These are phyloP conservation scores for Proterorhinus semilunaris DNA, from an alignment of 2,113 vertebrate genomes.

Conservation along the genomic window DNA sequence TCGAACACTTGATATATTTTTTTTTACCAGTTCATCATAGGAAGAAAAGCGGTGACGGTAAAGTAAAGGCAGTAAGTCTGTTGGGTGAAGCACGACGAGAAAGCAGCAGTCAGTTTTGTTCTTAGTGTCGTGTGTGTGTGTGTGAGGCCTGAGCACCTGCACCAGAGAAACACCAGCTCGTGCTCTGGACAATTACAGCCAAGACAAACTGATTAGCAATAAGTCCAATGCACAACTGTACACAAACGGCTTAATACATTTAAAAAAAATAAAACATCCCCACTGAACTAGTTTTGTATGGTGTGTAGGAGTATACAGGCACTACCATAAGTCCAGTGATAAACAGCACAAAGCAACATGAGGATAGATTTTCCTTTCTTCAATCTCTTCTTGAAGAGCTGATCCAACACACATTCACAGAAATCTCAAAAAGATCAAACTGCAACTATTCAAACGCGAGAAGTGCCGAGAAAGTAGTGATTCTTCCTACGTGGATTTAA, in stretches of 20 bases:
- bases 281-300: conserved; percentile 16
- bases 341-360: conserved; percentile 13
- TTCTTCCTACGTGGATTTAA: conserved; percentile 24
- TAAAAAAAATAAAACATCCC: conserved; percentile 52
- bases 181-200: conserved; percentile 17
- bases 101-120: conserved; percentile 53
- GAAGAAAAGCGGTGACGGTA: conserved; percentile 16
- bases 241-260: conserved; percentile 42
- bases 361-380: conserved; percentile 19
- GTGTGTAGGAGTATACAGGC: conserved; percentile 38
- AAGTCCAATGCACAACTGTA: conserved; percentile 60
- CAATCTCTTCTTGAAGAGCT: conserved; percentile 10
- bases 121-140: conserved; percentile 31
- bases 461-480: background rate
- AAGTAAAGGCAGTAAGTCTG: conserved; percentile 30
- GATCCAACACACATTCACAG: conserved; percentile 10
- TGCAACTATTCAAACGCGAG: conserved; percentile 29
- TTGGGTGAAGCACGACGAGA: conserved; percentile 24
- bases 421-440: conserved; percentile 43
- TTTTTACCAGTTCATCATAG: background rate
- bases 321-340: conserved; percentile 36
- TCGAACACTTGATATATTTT: background rate
- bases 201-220: conserved; percentile 23
- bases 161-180: conserved; percentile 26
- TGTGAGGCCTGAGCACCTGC: conserved; percentile 46